Evolutionary conservation across 2,797 vertebrate species (phyloP).

Genomic region (Tolypeutes matacus): DNA sequence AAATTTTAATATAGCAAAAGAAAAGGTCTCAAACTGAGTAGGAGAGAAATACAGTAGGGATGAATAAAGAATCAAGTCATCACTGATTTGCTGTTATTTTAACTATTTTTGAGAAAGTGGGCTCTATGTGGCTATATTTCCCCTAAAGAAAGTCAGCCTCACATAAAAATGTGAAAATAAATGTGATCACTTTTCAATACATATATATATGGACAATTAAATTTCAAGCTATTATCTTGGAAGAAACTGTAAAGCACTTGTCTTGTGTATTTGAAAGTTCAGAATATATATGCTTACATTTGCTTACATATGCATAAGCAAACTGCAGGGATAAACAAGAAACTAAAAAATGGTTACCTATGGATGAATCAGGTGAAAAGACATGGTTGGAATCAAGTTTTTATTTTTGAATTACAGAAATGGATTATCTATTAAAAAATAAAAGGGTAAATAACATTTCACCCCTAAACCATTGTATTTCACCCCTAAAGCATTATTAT

Average conservation of each 20-base stretch:
- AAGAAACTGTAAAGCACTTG: background rate
- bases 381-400: constrained; percentile 34
- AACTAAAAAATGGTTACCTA: background rate
- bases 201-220: constrained; percentile 1
- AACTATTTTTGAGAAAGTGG: constrained; percentile 12
- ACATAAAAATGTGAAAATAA: background rate
- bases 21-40: constrained; percentile 38
- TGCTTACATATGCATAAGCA: constrained; percentile 16
- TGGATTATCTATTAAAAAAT: constrained; percentile 46
- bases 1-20: constrained; percentile 50
- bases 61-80: constrained; percentile 38
- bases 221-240: background rate
- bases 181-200: background rate
- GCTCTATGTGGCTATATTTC: background rate
- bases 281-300: constrained; percentile 43
- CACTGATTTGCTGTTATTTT: constrained; percentile 28
- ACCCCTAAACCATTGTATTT: background rate
- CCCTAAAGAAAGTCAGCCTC: constrained; percentile 14
- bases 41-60: background rate
- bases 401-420: constrained; percentile 48
- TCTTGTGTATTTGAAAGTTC: constrained; percentile 46
- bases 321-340: background rate
- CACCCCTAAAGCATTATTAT: constrained; percentile 7
- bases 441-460: constrained; percentile 38
- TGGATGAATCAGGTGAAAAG: constrained; percentile 1